Percentiles rank a stretch among this genome's conserved stretches.
phyloP scores from a whole-genome alignment of 2,113 vertebrate genomes.

The Cariama cristata region DNA sequence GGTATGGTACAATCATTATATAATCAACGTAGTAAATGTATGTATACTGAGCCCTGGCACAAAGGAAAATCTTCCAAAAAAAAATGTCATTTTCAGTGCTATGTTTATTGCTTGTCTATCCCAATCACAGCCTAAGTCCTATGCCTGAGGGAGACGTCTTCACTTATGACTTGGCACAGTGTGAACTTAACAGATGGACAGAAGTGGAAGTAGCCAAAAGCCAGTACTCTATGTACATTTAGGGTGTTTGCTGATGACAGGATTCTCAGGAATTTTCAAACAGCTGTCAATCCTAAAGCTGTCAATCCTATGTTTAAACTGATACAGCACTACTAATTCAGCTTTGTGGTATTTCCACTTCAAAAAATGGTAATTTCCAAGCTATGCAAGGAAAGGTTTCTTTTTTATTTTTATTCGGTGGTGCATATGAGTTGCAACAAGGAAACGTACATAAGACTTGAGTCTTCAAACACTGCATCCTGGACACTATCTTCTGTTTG shows the following conservation, averaged over 20 bases:
- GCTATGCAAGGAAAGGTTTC: background rate
- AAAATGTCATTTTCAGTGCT: background rate
- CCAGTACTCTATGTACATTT: conserved; percentile 5
- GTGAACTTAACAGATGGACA: conserved; percentile 61
- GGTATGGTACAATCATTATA: background rate
- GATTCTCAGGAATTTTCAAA: conserved; percentile 49
- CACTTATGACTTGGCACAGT: conserved; percentile 41
- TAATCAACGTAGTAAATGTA: background rate
- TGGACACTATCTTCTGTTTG: background rate
- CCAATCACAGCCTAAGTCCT: background rate
- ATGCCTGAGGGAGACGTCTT: background rate
- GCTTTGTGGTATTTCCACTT: background rate
- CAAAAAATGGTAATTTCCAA: background rate
- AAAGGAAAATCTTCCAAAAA: background rate
- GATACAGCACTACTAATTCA: background rate
- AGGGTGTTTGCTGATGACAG: background rate
- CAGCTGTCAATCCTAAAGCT: conserved; percentile 43
- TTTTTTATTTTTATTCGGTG: background rate
- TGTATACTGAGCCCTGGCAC: background rate
- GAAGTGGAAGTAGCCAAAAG: conserved; percentile 20
- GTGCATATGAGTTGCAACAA: background rate
- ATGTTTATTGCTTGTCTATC: background rate
- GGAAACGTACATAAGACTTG: background rate
- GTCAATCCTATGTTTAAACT: background rate
- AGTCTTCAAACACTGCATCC: background rate